Percentiles rank a stretch among this genome's conserved stretches.
These are phyloP conservation scores for Thymelicus sylvestris DNA, from an alignment of 2,888 invertebrate genomes.

Conservation along the genomic window DNA sequence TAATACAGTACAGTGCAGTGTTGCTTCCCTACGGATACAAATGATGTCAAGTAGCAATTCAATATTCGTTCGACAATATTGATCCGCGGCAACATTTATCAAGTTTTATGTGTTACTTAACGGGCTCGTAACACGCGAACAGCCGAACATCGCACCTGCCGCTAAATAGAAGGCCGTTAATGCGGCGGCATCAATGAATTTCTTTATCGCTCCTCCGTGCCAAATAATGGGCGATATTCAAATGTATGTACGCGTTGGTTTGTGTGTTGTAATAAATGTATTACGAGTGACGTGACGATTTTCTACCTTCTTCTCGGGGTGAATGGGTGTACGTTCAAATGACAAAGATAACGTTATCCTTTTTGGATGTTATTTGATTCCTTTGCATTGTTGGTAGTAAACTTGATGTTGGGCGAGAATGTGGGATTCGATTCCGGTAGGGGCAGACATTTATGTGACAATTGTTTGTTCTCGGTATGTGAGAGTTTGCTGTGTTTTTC, in stretches of 20 bases:
- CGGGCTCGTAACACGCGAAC: constrained; percentile 16
- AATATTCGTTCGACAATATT: constrained; percentile 2
- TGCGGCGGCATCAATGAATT: constrained; percentile 32
- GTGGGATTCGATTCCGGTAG: too few species aligned
- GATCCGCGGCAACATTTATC: constrained; percentile 18
- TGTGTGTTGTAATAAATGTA: constrained; percentile 4
- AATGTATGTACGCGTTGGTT: constrained; percentile 15
- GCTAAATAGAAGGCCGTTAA: constrained; percentile 31
- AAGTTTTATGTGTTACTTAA: constrained; percentile 25
- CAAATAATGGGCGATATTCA: constrained; percentile 18
- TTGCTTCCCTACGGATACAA: neutral
- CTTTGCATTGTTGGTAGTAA: too few species aligned
- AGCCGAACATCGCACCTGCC: constrained; percentile 15
- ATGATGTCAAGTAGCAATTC: neutral
- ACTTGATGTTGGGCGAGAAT: too few species aligned
- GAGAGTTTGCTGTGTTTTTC: too few species aligned
- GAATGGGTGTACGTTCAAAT: too few species aligned
- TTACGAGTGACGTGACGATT: neutral
- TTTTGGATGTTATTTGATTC: too few species aligned
- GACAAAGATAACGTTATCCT: too few species aligned
- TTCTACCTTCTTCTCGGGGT: too few species aligned
- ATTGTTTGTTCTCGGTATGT: too few species aligned
- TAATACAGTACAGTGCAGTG: too few species aligned
- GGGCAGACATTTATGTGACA: too few species aligned
- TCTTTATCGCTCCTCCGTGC: constrained; percentile 27